Evolutionary conservation across 2,888 invertebrate species (phyloP).

Genomic region (Mythimna loreyi): DNA sequence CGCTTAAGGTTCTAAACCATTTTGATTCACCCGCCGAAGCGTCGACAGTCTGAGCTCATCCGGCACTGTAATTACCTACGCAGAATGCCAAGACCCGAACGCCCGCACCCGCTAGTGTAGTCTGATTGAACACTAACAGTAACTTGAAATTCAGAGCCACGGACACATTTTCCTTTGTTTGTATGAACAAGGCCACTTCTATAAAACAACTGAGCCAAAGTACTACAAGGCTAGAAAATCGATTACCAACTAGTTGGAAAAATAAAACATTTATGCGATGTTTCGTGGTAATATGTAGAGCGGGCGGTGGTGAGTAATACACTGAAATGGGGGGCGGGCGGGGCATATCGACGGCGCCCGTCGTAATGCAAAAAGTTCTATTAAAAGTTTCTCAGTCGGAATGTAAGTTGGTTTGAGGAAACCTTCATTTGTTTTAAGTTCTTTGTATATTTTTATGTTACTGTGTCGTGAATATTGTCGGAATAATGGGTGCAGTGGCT

Average conservation of each 20-base stretch:
- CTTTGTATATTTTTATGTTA: not conserved
- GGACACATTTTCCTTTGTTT: not conserved
- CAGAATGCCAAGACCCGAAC: too few species aligned
- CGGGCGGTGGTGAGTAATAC: slow-evolving; percentile 40
- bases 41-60: too few species aligned
- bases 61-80: too few species aligned
- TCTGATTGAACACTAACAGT: too few species aligned
- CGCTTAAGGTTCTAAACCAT: too few species aligned
- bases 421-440: not conserved
- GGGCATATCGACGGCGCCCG: slow-evolving; percentile 11
- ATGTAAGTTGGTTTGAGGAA: slow-evolving; percentile 2
- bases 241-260: slow-evolving; percentile 17
- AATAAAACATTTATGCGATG: slow-evolving; percentile 28
- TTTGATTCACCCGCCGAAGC: too few species aligned
- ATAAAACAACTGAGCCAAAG: slow-evolving; percentile 6
- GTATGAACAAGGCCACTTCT: not conserved
- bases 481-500: too few species aligned
- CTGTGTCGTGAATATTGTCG: too few species aligned
- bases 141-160: not conserved
- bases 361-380: slow-evolving; percentile 11
- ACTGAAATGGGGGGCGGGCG: slow-evolving; percentile 46
- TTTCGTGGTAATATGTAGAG: slow-evolving; percentile 31
- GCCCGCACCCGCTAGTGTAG: too few species aligned
- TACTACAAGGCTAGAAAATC: slow-evolving; percentile 12
- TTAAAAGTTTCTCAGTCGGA: slow-evolving; percentile 9